phyloP scores from a whole-genome alignment of 2,888 invertebrate genomes.

The Melitaea athalia region DNA sequence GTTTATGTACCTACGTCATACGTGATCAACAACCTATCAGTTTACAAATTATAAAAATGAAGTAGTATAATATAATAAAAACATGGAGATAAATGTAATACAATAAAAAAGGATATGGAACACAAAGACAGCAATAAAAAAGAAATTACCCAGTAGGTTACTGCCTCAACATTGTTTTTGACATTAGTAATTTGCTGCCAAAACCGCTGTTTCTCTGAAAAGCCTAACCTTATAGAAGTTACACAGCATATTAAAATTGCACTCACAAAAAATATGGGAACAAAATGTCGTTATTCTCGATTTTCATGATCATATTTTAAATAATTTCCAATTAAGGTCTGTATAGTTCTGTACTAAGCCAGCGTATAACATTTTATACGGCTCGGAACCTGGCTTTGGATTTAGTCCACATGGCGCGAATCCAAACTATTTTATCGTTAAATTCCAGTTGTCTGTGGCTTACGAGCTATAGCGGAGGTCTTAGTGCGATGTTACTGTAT shows the following conservation, averaged over 20 bases:
- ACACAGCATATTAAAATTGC: not conserved
- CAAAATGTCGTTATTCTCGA: not conserved
- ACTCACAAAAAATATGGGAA: not conserved
- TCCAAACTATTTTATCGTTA: slow-evolving; percentile 36
- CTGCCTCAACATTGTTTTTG: no score
- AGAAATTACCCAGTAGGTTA: no score
- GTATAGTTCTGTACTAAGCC: slow-evolving; percentile 8
- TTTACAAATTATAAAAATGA: no score
- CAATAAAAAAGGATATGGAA: no score
- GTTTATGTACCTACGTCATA: no score
- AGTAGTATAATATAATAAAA: no score
- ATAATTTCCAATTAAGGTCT: slow-evolving; percentile 2
- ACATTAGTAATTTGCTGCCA: no score
- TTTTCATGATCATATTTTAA: not conserved
- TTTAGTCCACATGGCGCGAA: slow-evolving; percentile 32
- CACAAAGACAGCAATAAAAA: no score
- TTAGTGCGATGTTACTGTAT: slow-evolving; percentile 11
- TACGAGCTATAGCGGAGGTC: slow-evolving; percentile 19
- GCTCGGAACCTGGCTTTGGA: slow-evolving; percentile 28
- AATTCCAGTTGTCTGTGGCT: slow-evolving; percentile 32
- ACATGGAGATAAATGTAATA: no score
- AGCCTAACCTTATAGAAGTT: no score
- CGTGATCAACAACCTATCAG: no score
- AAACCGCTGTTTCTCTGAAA: no score
- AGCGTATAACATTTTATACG: slow-evolving; percentile 27